Evolutionary conservation across 2,113 vertebrate species (phyloP), one percentile per base, ranked within the genome.

Genomic region (Myotis yumanensis): DNA sequence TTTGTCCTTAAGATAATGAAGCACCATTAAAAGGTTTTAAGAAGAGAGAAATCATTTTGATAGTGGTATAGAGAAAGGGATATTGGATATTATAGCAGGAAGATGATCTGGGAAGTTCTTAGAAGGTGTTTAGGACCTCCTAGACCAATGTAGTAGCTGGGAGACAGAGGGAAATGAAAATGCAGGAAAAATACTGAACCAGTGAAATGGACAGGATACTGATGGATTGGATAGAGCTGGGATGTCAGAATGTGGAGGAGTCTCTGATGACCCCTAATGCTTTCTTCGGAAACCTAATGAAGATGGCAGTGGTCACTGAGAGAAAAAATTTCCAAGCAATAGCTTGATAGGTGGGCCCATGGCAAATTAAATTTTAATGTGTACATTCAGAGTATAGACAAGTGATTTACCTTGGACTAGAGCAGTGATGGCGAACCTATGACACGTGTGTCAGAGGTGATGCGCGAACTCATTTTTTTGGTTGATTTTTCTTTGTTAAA

Each of bases 301-400:
- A 35, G 35, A 37, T 57, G 16, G 23, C 48, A 15, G 11, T n/a
- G 69, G 46, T 35, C 54, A 46, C 16, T 69, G 37, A 91, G 46
- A 79, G 4, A 93, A 20, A 86, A 82, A 68, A 89, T n/a, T 77
- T 71, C 15, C 17, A 93, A 93, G 17, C 68, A 93, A 77, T 16
- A 51, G 28, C 54, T 73, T 54, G 37, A 83, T 23, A 83, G 28
- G 25, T 11, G 43, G 35, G 22, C 17, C 82, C 14, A 15, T 43
- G 57, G 69, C 35, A 89, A 81, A 82, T 35, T 94, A 35, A 73
- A 81, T 73, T 89, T 91, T 86, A 25, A 85, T 43, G 11, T 85
- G 46, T 59, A 43, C 62, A 59, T 46, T 91, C 88, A 91, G 52
- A 68, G 4, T 40, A 48, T 15, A 75, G 10, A n/a, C 40, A n/a